A percentile compares a stretch with the other conserved stretches of the same genome.
phyloP scores from a whole-genome alignment of 2,888 invertebrate genomes.

The Ecdyonurus torrentis region DNA sequence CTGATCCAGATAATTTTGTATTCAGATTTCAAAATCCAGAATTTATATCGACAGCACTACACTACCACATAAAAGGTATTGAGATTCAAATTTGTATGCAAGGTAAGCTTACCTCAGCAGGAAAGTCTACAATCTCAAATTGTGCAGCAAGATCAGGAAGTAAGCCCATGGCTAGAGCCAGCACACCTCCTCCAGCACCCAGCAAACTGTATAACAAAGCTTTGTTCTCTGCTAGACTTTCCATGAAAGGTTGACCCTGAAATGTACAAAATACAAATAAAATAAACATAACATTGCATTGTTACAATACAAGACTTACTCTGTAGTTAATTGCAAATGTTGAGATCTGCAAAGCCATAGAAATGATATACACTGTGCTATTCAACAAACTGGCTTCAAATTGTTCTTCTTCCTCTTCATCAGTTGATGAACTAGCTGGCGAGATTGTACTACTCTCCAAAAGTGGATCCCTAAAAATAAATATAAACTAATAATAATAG shows the following conservation, averaged over 20 bases:
- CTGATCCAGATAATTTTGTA: too few relatives aligned
- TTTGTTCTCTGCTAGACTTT: conserved; percentile 81
- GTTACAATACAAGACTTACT: conserved; percentile 34
- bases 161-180: conserved; percentile 68
- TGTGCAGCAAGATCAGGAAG: conserved; percentile 71
- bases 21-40: too few relatives aligned
- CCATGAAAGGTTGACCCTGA: conserved; percentile 98
- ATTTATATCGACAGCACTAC: too few relatives aligned
- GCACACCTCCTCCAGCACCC: conserved; percentile 62
- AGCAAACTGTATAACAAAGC: conserved; percentile 81
- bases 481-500: too few relatives aligned
- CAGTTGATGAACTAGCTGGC: too few relatives aligned
- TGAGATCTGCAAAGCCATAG: conserved; percentile 91
- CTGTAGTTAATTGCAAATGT: conserved; percentile 99
- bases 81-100: too few relatives aligned
- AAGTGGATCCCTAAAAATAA: too few relatives aligned
- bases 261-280: conserved; percentile 13
- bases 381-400: conserved; percentile 92
- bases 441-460: too few relatives aligned
- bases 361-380: conserved; percentile 96
- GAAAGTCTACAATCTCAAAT: conserved; percentile 93
- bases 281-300: conserved; percentile 1
- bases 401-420: conserved; percentile 41
- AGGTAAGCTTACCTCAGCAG: conserved; percentile 75
- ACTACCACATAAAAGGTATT: too few relatives aligned